Percentiles rank a stretch among this genome's conserved stretches.
These are phyloP conservation scores for Chaetophractus vellerosus DNA, from an alignment of 2,797 vertebrate species.

Conservation along the genomic window DNA sequence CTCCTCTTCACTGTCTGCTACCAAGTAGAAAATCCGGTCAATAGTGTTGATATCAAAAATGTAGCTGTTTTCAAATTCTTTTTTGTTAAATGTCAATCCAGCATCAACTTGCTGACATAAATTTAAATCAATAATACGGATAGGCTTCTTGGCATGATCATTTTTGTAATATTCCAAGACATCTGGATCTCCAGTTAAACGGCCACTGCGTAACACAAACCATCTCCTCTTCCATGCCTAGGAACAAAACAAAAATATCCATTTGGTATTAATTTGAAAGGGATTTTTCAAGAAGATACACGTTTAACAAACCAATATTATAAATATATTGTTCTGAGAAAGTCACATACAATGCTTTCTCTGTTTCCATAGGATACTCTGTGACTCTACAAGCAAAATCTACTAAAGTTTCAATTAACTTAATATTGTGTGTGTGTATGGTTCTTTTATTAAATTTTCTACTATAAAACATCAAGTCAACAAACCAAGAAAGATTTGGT, in stretches of 20 bases:
- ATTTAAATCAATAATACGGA: constrained; percentile 99
- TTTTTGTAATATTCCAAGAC: constrained; percentile 99
- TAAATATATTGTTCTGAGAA: not conserved
- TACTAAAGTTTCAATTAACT: not conserved
- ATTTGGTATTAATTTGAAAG: not conserved
- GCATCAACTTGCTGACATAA: constrained; percentile 99
- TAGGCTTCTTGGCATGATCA: constrained; percentile 99
- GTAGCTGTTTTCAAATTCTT: constrained; percentile 99
- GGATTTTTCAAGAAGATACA: not conserved
- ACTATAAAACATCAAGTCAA: not conserved
- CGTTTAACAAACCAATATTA: not conserved
- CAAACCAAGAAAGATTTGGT: not conserved
- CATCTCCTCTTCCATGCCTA: constrained; percentile 99
- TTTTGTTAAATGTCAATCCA: constrained; percentile 98
- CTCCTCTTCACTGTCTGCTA: constrained; percentile 99
- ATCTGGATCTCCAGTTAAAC: constrained; percentile 98
- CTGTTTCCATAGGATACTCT: constrained; percentile 9
- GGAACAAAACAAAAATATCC: constrained; percentile 66
- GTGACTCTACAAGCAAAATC: not conserved
- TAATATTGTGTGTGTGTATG: not conserved
- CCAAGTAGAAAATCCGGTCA: constrained; percentile 98
- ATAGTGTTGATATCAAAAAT: constrained; percentile 99
- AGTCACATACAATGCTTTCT: not conserved
- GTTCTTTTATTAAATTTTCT: constrained; percentile 5
- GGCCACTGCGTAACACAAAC: constrained; percentile 98